These are phyloP conservation scores for Lanius ludovicianus DNA, from an alignment of 2,113 vertebrate genomes.

Conservation along the genomic window DNA sequence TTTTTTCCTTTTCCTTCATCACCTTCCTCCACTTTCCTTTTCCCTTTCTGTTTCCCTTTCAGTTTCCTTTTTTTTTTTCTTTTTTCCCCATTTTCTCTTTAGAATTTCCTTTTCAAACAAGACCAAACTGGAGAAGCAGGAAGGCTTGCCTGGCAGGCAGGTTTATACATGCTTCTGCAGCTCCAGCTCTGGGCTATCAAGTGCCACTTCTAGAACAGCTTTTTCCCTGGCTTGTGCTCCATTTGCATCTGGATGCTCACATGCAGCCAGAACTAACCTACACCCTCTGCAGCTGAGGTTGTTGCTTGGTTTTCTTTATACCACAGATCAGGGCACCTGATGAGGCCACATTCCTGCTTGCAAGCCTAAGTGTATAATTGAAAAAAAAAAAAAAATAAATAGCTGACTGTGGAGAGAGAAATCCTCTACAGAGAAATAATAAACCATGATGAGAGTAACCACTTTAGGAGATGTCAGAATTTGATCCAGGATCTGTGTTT, in stretches of 20 bases:
- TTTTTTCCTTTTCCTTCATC: no score
- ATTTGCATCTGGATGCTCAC: slow-evolving; percentile 29
- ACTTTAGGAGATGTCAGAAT: slow-evolving; percentile 33
- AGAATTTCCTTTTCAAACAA: neutral
- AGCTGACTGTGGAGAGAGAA: neutral
- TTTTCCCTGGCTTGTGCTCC: neutral
- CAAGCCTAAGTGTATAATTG: neutral
- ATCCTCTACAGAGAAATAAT: neutral
- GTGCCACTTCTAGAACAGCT: slow-evolving; percentile 17
- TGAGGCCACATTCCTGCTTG: neutral
- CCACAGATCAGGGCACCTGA: neutral
- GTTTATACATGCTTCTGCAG: neutral
- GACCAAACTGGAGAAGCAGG: neutral
- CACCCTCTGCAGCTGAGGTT: neutral
- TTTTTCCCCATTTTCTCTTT: fast-evolving
- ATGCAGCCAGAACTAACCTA: neutral
- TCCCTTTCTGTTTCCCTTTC: fast-evolving
- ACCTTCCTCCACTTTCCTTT: no score
- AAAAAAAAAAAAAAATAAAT: neutral
- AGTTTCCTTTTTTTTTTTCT: no score
- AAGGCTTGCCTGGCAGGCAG: slow-evolving; percentile 8
- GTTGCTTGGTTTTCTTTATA: neutral
- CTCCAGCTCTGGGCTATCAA: slow-evolving; percentile 30
- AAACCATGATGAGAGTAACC: neutral
- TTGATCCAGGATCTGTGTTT: slow-evolving; percentile 38